Evolutionary conservation across 2,113 vertebrate genomes (phyloP), one percentile per base, ranked within the genome.

Genomic region (Rhagologus leucostigma): DNA sequence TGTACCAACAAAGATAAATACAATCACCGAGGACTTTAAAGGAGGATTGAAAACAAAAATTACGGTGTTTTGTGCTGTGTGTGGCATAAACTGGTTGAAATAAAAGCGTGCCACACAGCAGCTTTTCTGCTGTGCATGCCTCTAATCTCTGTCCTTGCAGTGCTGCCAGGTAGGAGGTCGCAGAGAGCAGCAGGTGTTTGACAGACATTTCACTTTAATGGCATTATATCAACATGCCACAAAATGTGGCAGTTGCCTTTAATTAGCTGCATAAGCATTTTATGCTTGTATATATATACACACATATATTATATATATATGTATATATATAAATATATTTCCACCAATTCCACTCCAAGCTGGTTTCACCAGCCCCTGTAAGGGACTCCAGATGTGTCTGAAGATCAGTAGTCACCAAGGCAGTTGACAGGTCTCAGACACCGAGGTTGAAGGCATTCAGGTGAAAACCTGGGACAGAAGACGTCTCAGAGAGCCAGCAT

Each of bases 201-300:
- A 89, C 95, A 97, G 95, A 91, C 27, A 78, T 90, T 96, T 94
- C 90, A 59, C 50, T 95, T 77, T 90, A 95, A 93, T 96, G 84
- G 63, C 17, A 3, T 88, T 89, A 39, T 35, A 91, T 60, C 89
- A 87, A 94, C 87, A 85, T 70, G 84, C 63, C 84, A 83, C 67
- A 63, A 69, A 95, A 90, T 65, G 50, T 65, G 26, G 3, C 32
- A 39, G 59, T 87, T 94, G 60, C 44, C 71, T 88, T 84, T 94
- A 90, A 88, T 94, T 80, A 96, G 82, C 91, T 83, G 85, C 89
- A 91, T 76, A 93, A 94, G 84, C 42, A 90, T 93, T 94, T 96
- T 83, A 56, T 89, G n/a, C 37, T 86, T 4, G 0, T 37, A 12
- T 42, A 22, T 32, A 35, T 22, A 32, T 17, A 56, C 11, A 56